phyloP scores from a whole-genome alignment of 1,140 invertebrate genomes.

The Papilio glaucus region DNA sequence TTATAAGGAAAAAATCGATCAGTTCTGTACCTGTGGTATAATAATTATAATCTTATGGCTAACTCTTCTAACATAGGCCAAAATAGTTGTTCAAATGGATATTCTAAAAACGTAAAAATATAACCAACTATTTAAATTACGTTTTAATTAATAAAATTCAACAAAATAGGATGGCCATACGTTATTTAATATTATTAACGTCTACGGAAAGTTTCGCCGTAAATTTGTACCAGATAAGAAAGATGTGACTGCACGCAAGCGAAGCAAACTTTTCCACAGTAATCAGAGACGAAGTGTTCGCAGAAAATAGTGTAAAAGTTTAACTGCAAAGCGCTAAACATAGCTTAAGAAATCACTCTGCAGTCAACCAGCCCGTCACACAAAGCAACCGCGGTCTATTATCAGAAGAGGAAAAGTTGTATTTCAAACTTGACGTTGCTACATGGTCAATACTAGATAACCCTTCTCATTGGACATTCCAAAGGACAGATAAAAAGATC shows the following conservation, averaged over 20 bases:
- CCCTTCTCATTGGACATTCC: background rate
- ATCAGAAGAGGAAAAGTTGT: background rate
- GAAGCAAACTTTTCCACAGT: conserved; percentile 14
- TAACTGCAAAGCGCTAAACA: conserved; percentile 45
- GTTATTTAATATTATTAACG: too few species aligned
- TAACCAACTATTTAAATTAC: too few species aligned
- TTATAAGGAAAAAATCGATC: too few species aligned
- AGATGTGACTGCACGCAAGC: background rate
- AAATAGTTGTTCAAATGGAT: too few species aligned
- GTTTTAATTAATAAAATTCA: too few species aligned
- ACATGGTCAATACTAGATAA: background rate
- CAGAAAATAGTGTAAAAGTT: conserved; percentile 69
- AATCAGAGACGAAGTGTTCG: conserved; percentile 29
- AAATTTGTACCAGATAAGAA: background rate
- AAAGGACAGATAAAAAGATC: background rate
- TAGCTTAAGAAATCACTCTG: conserved; percentile 40
- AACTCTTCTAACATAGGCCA: too few species aligned
- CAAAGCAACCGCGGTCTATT: background rate
- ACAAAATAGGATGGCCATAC: too few species aligned
- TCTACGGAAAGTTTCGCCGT: background rate
- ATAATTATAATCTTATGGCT: too few species aligned
- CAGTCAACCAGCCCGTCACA: conserved; percentile 43
- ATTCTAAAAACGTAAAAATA: too few species aligned
- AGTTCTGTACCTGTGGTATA: too few species aligned
- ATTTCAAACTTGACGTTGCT: background rate